Conservation (phyloP, 2,113 vertebrate species). For the Cettia cetti region DNA sequence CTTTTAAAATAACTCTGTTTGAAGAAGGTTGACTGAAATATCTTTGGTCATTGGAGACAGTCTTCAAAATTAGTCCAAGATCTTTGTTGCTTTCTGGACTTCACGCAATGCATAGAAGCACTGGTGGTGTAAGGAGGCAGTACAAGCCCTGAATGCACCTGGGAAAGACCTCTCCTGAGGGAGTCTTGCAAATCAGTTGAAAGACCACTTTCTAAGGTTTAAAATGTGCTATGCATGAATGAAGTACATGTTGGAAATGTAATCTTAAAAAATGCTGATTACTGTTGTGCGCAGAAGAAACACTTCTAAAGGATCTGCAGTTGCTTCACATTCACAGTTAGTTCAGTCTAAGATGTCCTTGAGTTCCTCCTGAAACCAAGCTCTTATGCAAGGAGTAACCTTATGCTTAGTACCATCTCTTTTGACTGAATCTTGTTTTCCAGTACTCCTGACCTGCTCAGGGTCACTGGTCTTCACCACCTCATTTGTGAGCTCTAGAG, state of each 20-base stretch:
- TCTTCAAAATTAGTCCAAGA: background rate
- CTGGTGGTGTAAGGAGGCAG: background rate
- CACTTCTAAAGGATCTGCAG: background rate
- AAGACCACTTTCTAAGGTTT: background rate
- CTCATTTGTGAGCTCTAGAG: background rate
- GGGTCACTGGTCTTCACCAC: background rate
- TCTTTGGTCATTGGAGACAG: background rate
- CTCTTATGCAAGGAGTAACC: background rate
- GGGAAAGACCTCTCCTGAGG: background rate
- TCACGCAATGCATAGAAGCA: background rate
- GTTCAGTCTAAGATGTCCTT: background rate
- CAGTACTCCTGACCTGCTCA: background rate
- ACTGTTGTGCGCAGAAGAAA: background rate
- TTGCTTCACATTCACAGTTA: background rate
- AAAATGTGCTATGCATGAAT: background rate
- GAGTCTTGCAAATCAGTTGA: background rate
- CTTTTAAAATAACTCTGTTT: background rate
- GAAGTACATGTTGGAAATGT: background rate
- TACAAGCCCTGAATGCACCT: background rate
- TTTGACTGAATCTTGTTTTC: background rate
- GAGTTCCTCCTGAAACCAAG: background rate
- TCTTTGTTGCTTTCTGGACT: background rate
- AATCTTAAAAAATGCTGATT: background rate
- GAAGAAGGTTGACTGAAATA: background rate
- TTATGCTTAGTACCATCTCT: background rate